These are phyloP conservation scores for Sebastes nivosus DNA, from an alignment of 2,797 vertebrate species.

Conservation along the genomic window DNA sequence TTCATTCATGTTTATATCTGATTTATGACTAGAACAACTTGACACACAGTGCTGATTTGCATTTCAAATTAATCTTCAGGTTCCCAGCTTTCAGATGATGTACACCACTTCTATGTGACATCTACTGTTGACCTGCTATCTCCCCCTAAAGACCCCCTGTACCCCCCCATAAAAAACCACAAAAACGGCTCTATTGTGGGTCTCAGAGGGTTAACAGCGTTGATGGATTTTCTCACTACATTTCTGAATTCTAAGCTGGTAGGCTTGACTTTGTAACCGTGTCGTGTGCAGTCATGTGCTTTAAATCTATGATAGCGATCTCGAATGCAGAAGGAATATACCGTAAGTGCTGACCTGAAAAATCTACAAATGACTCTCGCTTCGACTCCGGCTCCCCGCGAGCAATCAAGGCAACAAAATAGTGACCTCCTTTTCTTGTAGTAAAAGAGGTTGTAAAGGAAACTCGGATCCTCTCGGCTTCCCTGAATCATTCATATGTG, in stretches of 20 bases:
- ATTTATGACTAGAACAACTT: too few relatives aligned
- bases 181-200: too few relatives aligned
- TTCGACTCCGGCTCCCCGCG: conserved; percentile 10
- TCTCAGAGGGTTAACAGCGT: not conserved
- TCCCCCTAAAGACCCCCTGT: too few relatives aligned
- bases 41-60: too few relatives aligned
- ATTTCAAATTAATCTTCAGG: too few relatives aligned
- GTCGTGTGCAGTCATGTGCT: not conserved
- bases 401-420: conserved; percentile 38
- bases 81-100: too few relatives aligned
- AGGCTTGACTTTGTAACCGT: not conserved
- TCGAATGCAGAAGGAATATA: conserved; percentile 5
- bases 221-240: not conserved
- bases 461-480: conserved; percentile 42
- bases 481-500: conserved; percentile 69
- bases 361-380: not conserved
- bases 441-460: conserved; percentile 41
- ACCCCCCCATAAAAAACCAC: too few relatives aligned
- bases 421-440: conserved; percentile 65
- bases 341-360: conserved; percentile 35
- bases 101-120: too few relatives aligned
- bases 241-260: not conserved
- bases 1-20: too few relatives aligned
- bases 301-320: not conserved
- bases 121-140: too few relatives aligned